Base-by-base conservation (phyloP, 2,113 vertebrate genomes). In the Cynocephalus volans region DNA sequence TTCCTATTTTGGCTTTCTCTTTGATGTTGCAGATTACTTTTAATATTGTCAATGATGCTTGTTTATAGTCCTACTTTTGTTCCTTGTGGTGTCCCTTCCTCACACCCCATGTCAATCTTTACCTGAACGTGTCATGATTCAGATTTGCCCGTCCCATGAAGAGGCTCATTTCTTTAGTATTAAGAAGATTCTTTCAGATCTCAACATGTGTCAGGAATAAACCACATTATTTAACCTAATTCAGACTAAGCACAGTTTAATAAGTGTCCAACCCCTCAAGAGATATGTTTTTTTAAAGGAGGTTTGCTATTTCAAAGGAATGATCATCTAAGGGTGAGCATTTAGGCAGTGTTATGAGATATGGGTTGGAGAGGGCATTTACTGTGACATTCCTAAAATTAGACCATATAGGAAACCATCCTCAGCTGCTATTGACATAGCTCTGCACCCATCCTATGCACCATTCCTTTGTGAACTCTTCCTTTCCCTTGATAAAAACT, bases 281-380 rank as follows among this genome's bases (percentile, higher is more conserved):
- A 73, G 36, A 70, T 82, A 11, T 70, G 26, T 67, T 58, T 93
- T 93, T 88, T 75, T 50, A 72, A 84, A 90, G 6, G 13, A 93
- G 7, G 3, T 69, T 94, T 90, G 4, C 54, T 95, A 26, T 87
- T 79, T 96, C 33, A 96, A 92, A 94, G 26, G 28, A 92, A 86
- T 89, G n/a, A 36, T 14, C 8, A 9, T 88, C 18, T 92, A 86
- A 52, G 82, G 23, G 62, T 94, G 60, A 85, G 83, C 50, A 65
- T 67, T 79, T 95, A 67, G 58, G 41, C 58, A 75, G 5, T 85
- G 18, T 94, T 90, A 56, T 28, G 67, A 85, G 17, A 87, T 86
- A 81, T n/a, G 24, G 33, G 8, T 36, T 88, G 8, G 83, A 88
- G 8, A 11, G 70, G 7, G 1, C 13, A 83, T 88, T 85, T 60